phyloP scores from a whole-genome alignment of 2,113 vertebrate genomes.

The Oncorhynchus mykiss region DNA sequence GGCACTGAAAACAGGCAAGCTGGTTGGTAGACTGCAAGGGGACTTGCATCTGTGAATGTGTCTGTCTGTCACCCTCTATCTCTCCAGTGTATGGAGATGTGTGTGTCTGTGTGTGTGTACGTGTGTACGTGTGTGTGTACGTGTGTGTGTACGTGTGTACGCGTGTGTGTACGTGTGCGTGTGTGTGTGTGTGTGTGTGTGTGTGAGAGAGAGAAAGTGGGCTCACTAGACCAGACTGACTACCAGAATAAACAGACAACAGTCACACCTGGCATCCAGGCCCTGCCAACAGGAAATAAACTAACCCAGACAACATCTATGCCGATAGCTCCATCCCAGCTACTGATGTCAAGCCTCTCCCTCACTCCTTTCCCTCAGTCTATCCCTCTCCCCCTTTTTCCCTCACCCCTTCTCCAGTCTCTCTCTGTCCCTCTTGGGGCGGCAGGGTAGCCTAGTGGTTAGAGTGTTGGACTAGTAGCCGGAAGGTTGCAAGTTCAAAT shows the following conservation, averaged over 20 bases:
- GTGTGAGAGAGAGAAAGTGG: constrained; percentile 1
- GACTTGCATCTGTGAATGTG: constrained; percentile 65
- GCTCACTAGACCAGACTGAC: constrained; percentile 51
- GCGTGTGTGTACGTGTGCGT: constrained; percentile 1
- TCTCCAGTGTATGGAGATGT: constrained; percentile 34
- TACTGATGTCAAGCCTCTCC: constrained; percentile 25
- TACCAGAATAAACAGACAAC: constrained; percentile 56
- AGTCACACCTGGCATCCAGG: constrained; percentile 55
- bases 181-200: constrained; percentile 7
- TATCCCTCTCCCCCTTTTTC: no score
- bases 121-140: no score
- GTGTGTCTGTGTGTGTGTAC: neutral
- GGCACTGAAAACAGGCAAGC: constrained; percentile 64
- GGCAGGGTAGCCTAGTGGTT: no score
- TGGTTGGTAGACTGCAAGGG: constrained; percentile 52
- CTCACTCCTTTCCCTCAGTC: neutral
- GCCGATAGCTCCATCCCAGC: constrained; percentile 25
- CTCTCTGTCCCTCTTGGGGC: constrained; percentile 30
- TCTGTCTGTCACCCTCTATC: constrained; percentile 63
- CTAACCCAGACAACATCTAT: constrained; percentile 46
- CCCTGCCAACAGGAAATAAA: constrained; percentile 61
- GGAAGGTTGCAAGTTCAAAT: no score
- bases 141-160: no score
- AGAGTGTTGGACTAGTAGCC: no score
- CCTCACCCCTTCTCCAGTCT: neutral